Percentiles rank a stretch among this genome's conserved stretches.
phyloP scores from a whole-genome alignment of 2,888 invertebrate genomes.

The Mellilla xanthometata region DNA sequence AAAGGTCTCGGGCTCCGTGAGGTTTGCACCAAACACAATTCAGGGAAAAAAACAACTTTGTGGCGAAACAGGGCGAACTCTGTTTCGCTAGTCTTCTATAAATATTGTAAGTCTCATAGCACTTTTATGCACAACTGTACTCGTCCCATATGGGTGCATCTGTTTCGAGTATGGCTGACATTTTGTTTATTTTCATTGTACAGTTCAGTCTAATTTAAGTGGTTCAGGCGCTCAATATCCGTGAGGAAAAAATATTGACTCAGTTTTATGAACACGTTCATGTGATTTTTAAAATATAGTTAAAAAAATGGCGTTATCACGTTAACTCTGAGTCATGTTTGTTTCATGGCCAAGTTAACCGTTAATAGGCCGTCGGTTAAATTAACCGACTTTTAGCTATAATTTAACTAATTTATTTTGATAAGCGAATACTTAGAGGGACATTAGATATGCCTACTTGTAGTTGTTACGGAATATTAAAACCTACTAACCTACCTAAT shows the following conservation, averaged over 20 bases:
- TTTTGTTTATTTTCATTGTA: conserved; percentile 27
- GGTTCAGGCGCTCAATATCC: conserved; percentile 6
- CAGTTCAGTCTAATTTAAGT: conserved; percentile 18
- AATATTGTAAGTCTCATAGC: not conserved
- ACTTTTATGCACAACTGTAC: conserved; percentile 11
- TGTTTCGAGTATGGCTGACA: conserved; percentile 16
- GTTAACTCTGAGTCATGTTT: not conserved
- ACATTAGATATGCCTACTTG: too few species aligned
- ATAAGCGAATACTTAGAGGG: too few species aligned
- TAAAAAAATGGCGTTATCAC: conserved; percentile 5
- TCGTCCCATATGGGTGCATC: conserved; percentile 25
- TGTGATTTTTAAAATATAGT: conserved; percentile 1
- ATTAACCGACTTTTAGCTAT: too few species aligned
- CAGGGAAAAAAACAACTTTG: too few species aligned
- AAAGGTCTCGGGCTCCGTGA: too few species aligned
- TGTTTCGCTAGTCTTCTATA: too few species aligned
- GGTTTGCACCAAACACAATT: too few species aligned
- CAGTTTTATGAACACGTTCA: conserved; percentile 6
- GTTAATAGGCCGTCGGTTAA: conserved; percentile 4
- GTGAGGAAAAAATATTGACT: conserved; percentile 19
- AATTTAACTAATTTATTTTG: too few species aligned
- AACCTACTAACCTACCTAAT: too few species aligned
- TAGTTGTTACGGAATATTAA: too few species aligned
- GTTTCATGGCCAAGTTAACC: not conserved
- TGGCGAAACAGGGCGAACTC: too few species aligned